These are phyloP conservation scores for Hipposideros armiger DNA, from an alignment of 2,113 vertebrate species.

Conservation along the genomic window DNA sequence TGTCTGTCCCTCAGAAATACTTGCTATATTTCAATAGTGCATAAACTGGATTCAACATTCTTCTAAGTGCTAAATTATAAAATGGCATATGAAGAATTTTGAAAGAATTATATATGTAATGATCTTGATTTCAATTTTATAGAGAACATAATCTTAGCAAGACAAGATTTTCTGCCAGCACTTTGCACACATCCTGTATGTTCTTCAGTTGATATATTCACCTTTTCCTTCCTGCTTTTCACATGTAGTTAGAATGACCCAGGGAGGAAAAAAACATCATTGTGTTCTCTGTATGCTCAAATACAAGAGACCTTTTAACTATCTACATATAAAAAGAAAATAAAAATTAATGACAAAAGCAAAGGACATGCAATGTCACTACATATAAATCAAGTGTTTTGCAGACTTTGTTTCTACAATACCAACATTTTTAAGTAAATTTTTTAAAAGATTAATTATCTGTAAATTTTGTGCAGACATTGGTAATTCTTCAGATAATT, in stretches of 20 bases:
- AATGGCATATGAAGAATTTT: neutral
- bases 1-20: neutral
- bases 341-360: conserved; percentile 34
- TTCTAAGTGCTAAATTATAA: neutral
- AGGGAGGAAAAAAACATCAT: neutral
- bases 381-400: neutral
- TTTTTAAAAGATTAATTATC: neutral
- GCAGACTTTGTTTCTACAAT: neutral
- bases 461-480: neutral
- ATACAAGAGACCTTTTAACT: neutral
- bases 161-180: neutral
- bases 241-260: neutral
- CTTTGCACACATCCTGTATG: accelerated
- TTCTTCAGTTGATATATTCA: neutral
- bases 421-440: neutral
- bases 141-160: neutral
- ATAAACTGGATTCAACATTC: neutral
- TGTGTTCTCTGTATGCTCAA: neutral
- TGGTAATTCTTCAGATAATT: neutral
- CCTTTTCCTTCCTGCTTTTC: neutral
- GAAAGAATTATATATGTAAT: neutral
- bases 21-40: neutral
- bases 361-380: neutral
- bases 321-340: neutral
- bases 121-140: neutral